These are phyloP conservation scores for Muscicapa striata DNA, from an alignment of 2,797 vertebrate genomes.

Conservation along the genomic window DNA sequence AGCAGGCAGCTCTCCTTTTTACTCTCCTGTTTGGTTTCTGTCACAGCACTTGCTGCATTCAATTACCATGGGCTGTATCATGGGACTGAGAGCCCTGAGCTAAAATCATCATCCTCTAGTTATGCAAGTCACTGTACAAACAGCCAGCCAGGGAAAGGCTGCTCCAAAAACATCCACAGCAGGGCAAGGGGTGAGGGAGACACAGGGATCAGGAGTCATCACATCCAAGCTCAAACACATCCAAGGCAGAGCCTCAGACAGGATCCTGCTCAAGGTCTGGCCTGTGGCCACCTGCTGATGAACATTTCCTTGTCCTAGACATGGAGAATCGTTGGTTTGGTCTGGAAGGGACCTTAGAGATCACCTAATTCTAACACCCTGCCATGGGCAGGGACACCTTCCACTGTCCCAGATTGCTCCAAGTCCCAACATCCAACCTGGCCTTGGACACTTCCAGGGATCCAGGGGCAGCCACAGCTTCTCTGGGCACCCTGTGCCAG, in stretches of 20 bases:
- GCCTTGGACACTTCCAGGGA: background rate
- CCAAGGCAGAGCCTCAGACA: background rate
- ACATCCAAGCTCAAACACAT: background rate
- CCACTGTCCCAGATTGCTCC: background rate
- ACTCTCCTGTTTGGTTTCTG: background rate
- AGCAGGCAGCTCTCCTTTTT: background rate
- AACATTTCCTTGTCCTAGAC: background rate
- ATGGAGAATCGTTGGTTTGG: background rate
- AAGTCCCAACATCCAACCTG: rapidly evolving
- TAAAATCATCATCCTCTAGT: conserved; percentile 18
- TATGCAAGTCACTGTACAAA: conserved; percentile 28
- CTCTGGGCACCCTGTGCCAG: background rate
- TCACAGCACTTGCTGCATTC: background rate
- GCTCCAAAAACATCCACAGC: background rate
- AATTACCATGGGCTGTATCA: background rate
- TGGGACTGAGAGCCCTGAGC: background rate
- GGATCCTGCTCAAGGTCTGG: background rate
- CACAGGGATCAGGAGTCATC: background rate
- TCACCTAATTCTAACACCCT: background rate
- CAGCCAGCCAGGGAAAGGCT: background rate
- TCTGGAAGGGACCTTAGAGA: background rate
- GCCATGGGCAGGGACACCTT: background rate
- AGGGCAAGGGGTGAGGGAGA: background rate
- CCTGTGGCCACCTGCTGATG: background rate
- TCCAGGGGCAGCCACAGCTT: background rate